Evolutionary conservation across 2,797 vertebrate genomes (phyloP), one percentile per base, ranked within the genome.

Genomic region (Petrocephalus sullivani): DNA sequence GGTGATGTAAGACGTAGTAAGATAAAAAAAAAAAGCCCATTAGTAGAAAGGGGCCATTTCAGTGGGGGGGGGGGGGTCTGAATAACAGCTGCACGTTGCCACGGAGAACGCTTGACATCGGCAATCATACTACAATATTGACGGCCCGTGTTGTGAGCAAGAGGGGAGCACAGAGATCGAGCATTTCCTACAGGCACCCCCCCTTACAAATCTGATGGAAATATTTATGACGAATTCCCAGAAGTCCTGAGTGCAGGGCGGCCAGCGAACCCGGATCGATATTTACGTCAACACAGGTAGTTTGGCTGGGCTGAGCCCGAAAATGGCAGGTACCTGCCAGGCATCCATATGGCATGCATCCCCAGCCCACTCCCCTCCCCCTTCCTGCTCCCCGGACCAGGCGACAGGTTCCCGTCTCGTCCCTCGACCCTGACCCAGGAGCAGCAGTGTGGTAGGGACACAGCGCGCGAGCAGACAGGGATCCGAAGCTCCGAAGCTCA

Each of bases 11-110:
- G n/a, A 41, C 1, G 9, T 82, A 56, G 49, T 8, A 87, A 87
- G 14, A 75, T 33, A 75, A 21, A 54, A 33, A 21, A 64, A 75
- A 21, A 54, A 33, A 21, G 86, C 64, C 51, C 46, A 83, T 53
- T 57, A 53, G 21, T 64, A 6, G 57, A 8, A 16, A 85, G 56
- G 58, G 46, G 41, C 49, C 19, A 14, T 54, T 49, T 57, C 6
- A 28, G 19, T 57, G 19, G 71, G 82, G 33, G 67, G 16, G 21
- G 6, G 0, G 14, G 37, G 8, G 9, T 86, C 84, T 89, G 81
- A 88, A 88, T 67, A 86, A 28, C 84, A 86, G 88, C 88, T 78
- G 84, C 49, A 41, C 56, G 86, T 57, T 19, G 12, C 84, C 87
- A 19, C 56, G n/a, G 12, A 61, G 57, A 33, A n/a, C 28, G 19